Conservation (phyloP, 2,888 invertebrate species). For the Mycalesis mineus region DNA sequence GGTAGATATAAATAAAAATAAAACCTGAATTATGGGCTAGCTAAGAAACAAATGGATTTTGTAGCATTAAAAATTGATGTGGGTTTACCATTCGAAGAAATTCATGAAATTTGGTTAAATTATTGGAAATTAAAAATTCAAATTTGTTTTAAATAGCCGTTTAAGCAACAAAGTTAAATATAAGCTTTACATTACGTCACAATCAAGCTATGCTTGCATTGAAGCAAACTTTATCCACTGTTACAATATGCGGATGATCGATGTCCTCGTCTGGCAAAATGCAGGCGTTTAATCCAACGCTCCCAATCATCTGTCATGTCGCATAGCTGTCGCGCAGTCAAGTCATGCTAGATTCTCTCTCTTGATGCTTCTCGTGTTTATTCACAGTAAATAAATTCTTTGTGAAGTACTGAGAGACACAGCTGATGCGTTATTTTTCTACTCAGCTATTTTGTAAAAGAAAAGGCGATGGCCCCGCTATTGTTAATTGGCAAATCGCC, state of each 20-base stretch:
- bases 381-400: background rate
- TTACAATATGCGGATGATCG: background rate
- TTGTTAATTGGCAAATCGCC: too few species aligned
- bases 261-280: conserved; percentile 11
- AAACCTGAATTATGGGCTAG: too few species aligned
- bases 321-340: conserved; percentile 11
- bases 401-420: background rate
- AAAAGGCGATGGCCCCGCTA: too few species aligned
- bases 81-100: too few species aligned
- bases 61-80: too few species aligned
- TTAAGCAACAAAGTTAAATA: too few species aligned
- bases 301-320: conserved; percentile 22
- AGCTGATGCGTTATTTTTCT: background rate
- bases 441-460: too few species aligned
- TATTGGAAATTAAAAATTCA: too few species aligned
- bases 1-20: too few species aligned
- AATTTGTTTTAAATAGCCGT: too few species aligned
- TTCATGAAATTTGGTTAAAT: too few species aligned
- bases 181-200: background rate
- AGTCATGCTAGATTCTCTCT: conserved; percentile 10
- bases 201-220: background rate
- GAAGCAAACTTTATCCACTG: background rate
- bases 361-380: background rate
- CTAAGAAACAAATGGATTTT: too few species aligned
- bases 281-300: conserved; percentile 15